These are phyloP conservation scores for Ctenosaura bakeri DNA, from an alignment of 2,797 vertebrate genomes.

Conservation along the genomic window DNA sequence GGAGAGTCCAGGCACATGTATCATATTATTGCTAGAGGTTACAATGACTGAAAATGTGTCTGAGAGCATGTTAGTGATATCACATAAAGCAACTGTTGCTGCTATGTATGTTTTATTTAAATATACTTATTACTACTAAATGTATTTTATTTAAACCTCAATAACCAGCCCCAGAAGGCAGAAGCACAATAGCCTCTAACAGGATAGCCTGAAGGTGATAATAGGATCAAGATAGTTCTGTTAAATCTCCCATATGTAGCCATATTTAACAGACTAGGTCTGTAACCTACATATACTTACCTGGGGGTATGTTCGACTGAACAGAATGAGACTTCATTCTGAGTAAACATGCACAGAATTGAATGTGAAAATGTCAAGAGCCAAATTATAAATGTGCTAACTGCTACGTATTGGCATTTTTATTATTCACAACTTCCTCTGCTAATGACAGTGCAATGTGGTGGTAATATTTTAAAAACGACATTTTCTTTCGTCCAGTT, in stretches of 20 bases:
- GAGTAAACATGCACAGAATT: conserved; percentile 7
- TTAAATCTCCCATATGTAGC: neutral
- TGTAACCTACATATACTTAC: neutral
- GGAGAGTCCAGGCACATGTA: neutral
- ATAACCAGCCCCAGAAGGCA: neutral
- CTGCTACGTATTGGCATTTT: neutral
- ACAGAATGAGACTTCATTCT: neutral
- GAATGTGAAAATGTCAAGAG: neutral
- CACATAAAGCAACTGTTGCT: neutral
- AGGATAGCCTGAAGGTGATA: neutral
- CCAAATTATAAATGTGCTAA: neutral
- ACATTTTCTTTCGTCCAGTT: neutral
- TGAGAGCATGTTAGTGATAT: neutral
- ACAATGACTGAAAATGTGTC: neutral
- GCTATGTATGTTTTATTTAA: neutral
- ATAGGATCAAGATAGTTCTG: neutral
- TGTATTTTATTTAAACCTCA: neutral
- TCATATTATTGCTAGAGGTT: neutral
- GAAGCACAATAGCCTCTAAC: neutral
- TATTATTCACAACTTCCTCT: neutral
- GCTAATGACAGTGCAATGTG: neutral
- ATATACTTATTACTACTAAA: neutral
- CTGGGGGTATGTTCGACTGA: neutral
- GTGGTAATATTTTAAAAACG: neutral
- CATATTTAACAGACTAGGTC: neutral